Conservation (phyloP, 2,888 invertebrate species). For the Acleris cristana region DNA sequence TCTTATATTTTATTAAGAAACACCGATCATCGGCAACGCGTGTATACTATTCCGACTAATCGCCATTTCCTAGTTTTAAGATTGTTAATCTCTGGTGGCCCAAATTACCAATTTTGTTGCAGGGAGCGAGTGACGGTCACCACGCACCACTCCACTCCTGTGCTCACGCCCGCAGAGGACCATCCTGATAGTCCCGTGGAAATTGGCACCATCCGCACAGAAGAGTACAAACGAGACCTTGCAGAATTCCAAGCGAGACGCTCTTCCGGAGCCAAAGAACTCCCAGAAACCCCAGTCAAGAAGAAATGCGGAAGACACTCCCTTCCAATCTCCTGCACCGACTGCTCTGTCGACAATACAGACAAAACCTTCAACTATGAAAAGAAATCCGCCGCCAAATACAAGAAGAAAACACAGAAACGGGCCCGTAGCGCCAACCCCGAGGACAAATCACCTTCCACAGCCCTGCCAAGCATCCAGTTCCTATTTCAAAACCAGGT, state of each 20-base stretch:
- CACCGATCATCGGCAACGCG: too few relatives aligned
- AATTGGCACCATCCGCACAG: conserved; percentile 74
- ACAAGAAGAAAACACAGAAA: conserved; percentile 65
- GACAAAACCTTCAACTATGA: conserved; percentile 76
- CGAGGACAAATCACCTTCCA: conserved; percentile 54
- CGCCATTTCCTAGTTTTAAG: not conserved
- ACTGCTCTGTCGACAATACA: conserved; percentile 66
- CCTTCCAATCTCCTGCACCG: conserved; percentile 72
- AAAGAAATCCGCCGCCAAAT: conserved; percentile 71
- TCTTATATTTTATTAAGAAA: too few relatives aligned
- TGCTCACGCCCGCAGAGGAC: conserved; percentile 48
- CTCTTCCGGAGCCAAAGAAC: conserved; percentile 59
- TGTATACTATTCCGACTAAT: not conserved
- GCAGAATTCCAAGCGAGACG: conserved; percentile 79
- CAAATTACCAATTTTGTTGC: conserved; percentile 36
- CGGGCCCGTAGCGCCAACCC: conserved; percentile 60
- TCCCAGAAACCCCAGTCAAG: conserved; percentile 62
- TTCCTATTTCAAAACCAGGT: conserved; percentile 80
- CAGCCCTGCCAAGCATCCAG: conserved; percentile 75
- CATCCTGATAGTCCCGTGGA: conserved; percentile 49
- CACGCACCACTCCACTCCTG: conserved; percentile 60
- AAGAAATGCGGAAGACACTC: conserved; percentile 74
- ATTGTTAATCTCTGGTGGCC: not conserved
- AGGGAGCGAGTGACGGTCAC: conserved; percentile 78
- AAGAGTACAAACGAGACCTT: conserved; percentile 76